Conservation (phyloP, 2,797 vertebrate genomes). For the Myioborus melanocephalus region DNA sequence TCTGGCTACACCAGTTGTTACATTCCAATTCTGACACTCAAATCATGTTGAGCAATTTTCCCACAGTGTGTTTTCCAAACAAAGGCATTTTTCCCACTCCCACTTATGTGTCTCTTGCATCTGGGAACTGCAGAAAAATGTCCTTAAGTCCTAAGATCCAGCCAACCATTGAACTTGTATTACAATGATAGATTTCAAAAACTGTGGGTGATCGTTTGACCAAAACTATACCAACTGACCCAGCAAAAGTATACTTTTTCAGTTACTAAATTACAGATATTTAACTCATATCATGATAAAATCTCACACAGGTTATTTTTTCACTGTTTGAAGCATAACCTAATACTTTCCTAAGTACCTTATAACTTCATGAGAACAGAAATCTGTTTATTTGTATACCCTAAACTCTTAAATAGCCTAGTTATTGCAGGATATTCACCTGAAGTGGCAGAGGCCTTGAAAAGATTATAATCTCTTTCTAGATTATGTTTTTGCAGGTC, state of each 20-base stretch:
- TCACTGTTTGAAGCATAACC: neutral
- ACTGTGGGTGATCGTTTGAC: neutral
- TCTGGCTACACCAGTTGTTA: neutral
- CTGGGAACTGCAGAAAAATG: conserved; percentile 7
- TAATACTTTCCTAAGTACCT: neutral
- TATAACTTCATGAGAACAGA: neutral
- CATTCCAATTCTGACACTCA: conserved; percentile 16
- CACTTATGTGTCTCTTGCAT: neutral
- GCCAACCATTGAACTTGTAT: neutral
- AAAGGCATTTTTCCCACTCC: conserved; percentile 34
- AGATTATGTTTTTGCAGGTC: neutral
- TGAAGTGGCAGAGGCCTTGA: neutral
- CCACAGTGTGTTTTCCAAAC: conserved; percentile 35
- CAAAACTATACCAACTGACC: neutral
- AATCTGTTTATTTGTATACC: neutral
- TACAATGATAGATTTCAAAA: neutral
- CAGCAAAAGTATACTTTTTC: neutral
- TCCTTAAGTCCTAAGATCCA: neutral
- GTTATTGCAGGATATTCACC: neutral
- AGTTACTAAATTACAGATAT: conserved; percentile 24
- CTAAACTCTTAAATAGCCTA: neutral
- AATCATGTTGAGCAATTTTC: conserved; percentile 26
- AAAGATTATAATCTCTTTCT: neutral
- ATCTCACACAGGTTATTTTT: neutral
- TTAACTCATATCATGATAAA: neutral